Conservation (phyloP, 1,140 invertebrate genomes). For the Mercenaria mercenaria region DNA sequence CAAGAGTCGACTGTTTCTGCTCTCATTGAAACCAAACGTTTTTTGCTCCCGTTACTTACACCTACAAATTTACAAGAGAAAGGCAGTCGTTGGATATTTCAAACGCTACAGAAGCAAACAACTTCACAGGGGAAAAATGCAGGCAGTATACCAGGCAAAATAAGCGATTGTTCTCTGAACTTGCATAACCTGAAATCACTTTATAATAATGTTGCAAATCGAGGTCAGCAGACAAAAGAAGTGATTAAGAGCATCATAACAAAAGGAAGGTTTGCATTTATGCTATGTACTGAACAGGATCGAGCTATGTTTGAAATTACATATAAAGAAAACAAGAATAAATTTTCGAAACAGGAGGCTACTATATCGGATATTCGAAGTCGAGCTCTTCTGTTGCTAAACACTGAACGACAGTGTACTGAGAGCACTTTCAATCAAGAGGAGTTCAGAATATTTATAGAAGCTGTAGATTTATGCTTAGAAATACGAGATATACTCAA, state of each 20-base stretch:
- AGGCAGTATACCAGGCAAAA: constrained; percentile 38
- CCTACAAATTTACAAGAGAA: not conserved
- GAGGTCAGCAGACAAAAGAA: constrained; percentile 66
- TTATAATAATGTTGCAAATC: constrained; percentile 62
- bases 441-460: constrained; percentile 59
- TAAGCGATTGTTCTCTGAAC: constrained; percentile 48
- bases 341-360: not conserved
- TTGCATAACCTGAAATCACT: constrained; percentile 64
- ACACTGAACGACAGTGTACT: constrained; percentile 44
- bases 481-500: constrained; percentile 19
- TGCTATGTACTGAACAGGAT: not conserved
- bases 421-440: constrained; percentile 24
- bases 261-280: constrained; percentile 54
- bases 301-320: not conserved
- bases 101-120: constrained; percentile 15
- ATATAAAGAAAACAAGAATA: constrained; percentile 49
- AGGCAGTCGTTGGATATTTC: not conserved
- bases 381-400: constrained; percentile 64
- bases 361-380: constrained; percentile 64
- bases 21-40: constrained; percentile 58
- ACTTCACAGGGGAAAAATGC: not conserved
- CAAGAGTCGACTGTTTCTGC: constrained; percentile 64
- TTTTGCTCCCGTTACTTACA: constrained; percentile 29
- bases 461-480: constrained; percentile 35
- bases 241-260: constrained; percentile 58